Conservation (phyloP, 2,888 invertebrate genomes). For the Apodemia mormo region DNA sequence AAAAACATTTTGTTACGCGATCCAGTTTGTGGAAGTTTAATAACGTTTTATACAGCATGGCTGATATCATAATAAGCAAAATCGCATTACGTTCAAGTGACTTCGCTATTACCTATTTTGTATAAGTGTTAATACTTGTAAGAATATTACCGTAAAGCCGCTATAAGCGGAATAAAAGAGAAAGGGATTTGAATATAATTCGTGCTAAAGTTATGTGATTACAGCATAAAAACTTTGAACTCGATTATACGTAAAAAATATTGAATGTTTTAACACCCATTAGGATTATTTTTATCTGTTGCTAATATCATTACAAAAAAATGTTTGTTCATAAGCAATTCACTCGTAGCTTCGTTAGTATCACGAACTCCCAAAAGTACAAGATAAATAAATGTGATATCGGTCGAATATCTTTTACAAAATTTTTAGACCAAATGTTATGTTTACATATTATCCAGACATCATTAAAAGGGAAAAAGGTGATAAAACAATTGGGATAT, state of each 20-base stretch:
- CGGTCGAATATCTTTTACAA: no score
- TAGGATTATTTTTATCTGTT: no score
- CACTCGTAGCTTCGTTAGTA: no score
- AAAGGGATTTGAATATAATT: neutral
- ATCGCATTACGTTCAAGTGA: neutral
- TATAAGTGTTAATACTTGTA: neutral
- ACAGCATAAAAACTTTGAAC: neutral
- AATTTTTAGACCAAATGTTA: no score
- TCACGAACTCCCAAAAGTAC: no score
- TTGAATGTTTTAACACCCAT: no score
- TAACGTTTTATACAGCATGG: neutral
- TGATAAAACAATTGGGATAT: no score
- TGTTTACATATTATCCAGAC: no score
- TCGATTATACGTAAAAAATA: conserved; percentile 2
- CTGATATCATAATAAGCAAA: conserved; percentile 8
- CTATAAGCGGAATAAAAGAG: neutral
- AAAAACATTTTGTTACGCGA: conserved; percentile 9
- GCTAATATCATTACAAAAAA: no score
- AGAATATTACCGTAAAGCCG: neutral
- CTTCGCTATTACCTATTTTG: neutral
- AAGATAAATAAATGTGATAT: no score
- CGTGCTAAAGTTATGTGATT: neutral
- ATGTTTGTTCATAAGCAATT: no score
- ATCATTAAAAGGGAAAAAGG: no score
- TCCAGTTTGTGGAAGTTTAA: conserved; percentile 9